Conservation (phyloP, 1,140 invertebrate species). For the Polyergus mexicanus region DNA sequence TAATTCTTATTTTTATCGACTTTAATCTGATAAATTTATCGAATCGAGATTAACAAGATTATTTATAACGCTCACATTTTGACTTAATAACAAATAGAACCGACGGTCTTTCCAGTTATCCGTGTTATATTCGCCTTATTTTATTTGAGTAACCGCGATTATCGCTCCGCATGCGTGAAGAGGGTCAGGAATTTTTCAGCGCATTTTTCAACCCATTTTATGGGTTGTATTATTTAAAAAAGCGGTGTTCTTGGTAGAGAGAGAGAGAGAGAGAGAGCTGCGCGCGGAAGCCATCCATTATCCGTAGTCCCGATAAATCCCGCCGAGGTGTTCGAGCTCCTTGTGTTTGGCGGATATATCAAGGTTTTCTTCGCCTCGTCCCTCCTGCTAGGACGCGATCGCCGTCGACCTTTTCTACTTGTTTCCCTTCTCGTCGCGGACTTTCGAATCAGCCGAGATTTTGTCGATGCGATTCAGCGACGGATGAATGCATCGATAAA, state of each 20-base stretch:
- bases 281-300: conserved; percentile 81
- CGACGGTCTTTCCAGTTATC: neutral
- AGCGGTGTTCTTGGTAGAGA: conserved; percentile 57
- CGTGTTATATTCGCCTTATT: neutral
- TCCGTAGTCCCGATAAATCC: conserved; percentile 83
- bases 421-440: conserved; percentile 66
- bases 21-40: neutral
- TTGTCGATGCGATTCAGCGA: conserved; percentile 50
- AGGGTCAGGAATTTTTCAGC: conserved; percentile 23
- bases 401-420: conserved; percentile 66
- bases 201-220: too few relatives aligned
- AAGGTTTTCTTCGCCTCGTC: conserved; percentile 78
- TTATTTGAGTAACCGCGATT: conserved; percentile 42
- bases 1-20: neutral
- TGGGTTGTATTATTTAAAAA: conserved; percentile 81
- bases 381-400: conserved; percentile 30
- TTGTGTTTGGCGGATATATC: conserved; percentile 85
- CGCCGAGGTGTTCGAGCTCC: conserved; percentile 73
- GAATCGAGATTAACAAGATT: neutral
- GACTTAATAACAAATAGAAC: conserved; percentile 12
- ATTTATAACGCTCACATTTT: neutral
- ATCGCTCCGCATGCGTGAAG: neutral
- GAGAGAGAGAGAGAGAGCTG: neutral
- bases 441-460: conserved; percentile 72
- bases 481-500: conserved; percentile 69